A percentile compares a stretch with the other conserved stretches of the same genome.
Conservation (phyloP, 2,113 vertebrate genomes). For the Ardeotis arabs region DNA sequence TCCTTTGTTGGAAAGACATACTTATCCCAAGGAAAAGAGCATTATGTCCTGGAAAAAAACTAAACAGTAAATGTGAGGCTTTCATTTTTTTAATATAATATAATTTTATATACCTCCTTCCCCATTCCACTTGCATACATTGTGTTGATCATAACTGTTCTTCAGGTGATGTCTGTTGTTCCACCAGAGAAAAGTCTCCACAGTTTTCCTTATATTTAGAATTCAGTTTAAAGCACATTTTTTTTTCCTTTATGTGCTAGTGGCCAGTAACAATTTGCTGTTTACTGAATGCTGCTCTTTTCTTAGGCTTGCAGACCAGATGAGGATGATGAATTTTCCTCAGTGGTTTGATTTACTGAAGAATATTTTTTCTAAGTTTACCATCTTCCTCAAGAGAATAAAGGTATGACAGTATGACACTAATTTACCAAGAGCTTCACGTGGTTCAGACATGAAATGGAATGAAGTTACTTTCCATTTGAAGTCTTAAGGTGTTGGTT, state of each 20-base stretch:
- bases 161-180: not conserved
- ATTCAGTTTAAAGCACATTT: not conserved
- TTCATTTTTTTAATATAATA: not conserved
- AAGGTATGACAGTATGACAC: constrained; percentile 86
- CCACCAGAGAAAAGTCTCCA: not conserved
- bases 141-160: not conserved
- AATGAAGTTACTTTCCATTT: not conserved
- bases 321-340: constrained; percentile 94
- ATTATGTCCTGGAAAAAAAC: not conserved
- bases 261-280: not conserved
- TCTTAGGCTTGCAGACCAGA: constrained; percentile 91
- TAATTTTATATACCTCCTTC: not conserved
- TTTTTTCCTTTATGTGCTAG: not conserved
- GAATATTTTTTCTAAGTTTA: constrained; percentile 89
- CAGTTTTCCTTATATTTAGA: not conserved
- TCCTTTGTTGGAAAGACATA: not conserved
- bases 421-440: not conserved
- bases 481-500: not conserved
- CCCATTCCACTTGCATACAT: not conserved
- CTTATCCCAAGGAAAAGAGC: not conserved
- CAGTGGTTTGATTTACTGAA: constrained; percentile 94
- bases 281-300: constrained; percentile 9
- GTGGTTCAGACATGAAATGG: not conserved
- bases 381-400: constrained; percentile 91
- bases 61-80: not conserved